Evolutionary conservation across 2,113 vertebrate genomes (phyloP), one percentile per base, ranked within the genome.

Genomic region (Macaca mulatta): DNA sequence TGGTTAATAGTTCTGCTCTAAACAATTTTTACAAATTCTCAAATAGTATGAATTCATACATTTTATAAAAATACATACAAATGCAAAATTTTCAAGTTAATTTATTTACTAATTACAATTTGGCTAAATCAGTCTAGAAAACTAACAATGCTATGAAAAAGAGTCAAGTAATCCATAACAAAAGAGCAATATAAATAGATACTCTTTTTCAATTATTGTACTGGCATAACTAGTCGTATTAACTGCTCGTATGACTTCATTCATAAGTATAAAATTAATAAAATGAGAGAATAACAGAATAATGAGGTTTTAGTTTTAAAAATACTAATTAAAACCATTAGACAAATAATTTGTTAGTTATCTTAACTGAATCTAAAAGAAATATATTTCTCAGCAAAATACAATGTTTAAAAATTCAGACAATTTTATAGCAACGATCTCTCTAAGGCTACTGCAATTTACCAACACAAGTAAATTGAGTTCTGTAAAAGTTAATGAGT

Each of bases 21-120:
- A 84, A 67, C 95, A 81, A 77, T 50, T 93, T 86, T 78, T 96
- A 48, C 59, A 81, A 89, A 85, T 90, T 93, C 74, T 82, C 83
- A 89, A 38, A 91, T 38, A 82, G 14, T 64, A 43, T 88, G 11
- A 43, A 55, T 59, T 85, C 55, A 72, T 72, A 40, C 6, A 32
- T 91, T 89, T 82, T 78, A 64, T 67, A 90, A 43, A 30, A 95
- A 79, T 61, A 87, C 30, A 22, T 64, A 74, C 93, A 84, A 57
- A 70, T 80, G 3, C 6, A 74, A 79, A 45, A 13, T 83, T 79
- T 95, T 96, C 55, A 80, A 80, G 43, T 81, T 67, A 84, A 84
- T 59, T 69, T 7, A 23, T 85, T 20, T 61, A 75, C 32, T 80
- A 40, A 50, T 79, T 84, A 83, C 11, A 77, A 48, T 88, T 93